Evolutionary conservation across 2,113 vertebrate species (phyloP), one percentile per base, ranked within the genome.

Genomic region (Chamaea fasciata): DNA sequence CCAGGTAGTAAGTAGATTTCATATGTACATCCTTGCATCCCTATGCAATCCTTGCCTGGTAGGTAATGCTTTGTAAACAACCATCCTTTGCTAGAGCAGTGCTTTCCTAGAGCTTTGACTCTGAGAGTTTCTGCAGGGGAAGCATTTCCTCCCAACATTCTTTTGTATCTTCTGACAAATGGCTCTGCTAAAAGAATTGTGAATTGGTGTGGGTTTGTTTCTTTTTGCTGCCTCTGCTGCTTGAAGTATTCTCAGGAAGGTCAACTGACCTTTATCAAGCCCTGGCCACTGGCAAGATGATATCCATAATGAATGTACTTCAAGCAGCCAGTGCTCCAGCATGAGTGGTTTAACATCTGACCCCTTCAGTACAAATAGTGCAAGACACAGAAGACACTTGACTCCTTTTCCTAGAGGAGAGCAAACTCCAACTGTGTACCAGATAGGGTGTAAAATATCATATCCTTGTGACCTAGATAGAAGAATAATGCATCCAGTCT

Each of bases 301-400:
- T 68, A 89, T 67, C 76, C 79, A 70, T 94, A 95, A 93, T 60
- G 76, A 88, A 96, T 56, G 56, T 60, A 31, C 59, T 83, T 74
- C 56, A 83, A 83, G 85, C 55, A 69, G 70, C 33, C 71, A 49
- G 71, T 42, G 60, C 47, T 91, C 56, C 79, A 93, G 73, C 50
- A 8, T 16, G 85, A 92, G 85, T 46, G 44, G 46, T 95, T 95
- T 94, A 88, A 93, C 93, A 83, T 47, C 68, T 94, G 88, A 93
- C 76, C 83, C 39, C 7, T 39, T 70, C 59, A 39, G 73, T 41
- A 68, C 44, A 83, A 89, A 94, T 10, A 88, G 47, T 19, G 28
- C 83, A 78, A 88, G 60, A 70, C 39, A 70, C 42, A 77, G 35
- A 70, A 92, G 41, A 47, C 37, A 60, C 44, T 87, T 91, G 92